phyloP scores from a whole-genome alignment of 1,140 invertebrate species.

The Heterodera schachtii region DNA sequence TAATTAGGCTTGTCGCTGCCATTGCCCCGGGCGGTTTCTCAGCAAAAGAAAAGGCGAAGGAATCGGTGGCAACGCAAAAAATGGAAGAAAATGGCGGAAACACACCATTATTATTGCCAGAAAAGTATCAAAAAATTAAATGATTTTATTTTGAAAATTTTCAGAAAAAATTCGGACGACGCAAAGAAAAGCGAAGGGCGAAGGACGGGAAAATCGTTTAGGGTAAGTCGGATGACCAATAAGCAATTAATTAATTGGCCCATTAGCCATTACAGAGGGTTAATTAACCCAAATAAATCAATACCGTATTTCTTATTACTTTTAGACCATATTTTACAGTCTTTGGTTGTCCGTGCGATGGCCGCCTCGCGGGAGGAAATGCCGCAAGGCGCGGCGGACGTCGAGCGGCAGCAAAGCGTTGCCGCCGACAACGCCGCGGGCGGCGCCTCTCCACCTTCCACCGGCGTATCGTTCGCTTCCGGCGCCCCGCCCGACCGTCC shows the following conservation, averaged over 20 bases:
- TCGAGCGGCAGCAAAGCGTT: neutral
- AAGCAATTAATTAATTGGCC: neutral
- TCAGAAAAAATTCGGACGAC: neutral
- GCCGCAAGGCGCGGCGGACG: constrained; percentile 1
- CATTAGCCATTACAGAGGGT: neutral
- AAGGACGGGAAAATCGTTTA: neutral
- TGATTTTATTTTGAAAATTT: neutral
- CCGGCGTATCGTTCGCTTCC: neutral
- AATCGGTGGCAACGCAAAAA: neutral
- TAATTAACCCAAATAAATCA: too few relatives aligned
- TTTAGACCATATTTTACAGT: neutral
- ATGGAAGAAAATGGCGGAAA: constrained; percentile 8
- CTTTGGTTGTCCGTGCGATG: constrained; percentile 1
- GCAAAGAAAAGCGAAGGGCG: neutral
- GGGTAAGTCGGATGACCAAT: neutral
- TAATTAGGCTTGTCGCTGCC: constrained; percentile 9
- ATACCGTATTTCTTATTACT: too few relatives aligned
- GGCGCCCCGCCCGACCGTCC: neutral
- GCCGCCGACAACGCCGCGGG: neutral
- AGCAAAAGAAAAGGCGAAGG: constrained; percentile 12
- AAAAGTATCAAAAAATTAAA: neutral
- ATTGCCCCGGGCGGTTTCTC: constrained; percentile 16
- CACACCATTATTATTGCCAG: neutral
- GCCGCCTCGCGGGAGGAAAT: neutral
- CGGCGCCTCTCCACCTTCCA: neutral